Conservation (phyloP, 92 coral and sea anemone species). For the Zoanthus sansibaricus region DNA sequence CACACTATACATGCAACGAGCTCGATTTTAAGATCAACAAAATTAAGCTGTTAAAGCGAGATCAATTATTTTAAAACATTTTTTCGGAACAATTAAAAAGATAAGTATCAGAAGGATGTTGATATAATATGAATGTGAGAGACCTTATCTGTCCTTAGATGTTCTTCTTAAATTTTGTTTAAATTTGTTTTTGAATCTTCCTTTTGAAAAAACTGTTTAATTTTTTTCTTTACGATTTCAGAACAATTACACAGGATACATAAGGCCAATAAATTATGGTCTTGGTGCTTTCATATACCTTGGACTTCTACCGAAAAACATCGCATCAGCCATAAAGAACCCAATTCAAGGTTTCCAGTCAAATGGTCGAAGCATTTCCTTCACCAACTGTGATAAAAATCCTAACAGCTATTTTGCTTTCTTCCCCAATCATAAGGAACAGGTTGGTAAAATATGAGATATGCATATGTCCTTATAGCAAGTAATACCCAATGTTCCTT, state of each 20-base stretch:
- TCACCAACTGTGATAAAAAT: conserved; percentile 59
- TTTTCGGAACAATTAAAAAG: too few relatives aligned
- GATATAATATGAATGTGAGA: too few relatives aligned
- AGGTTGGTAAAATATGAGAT: not conserved
- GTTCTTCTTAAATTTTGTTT: too few relatives aligned
- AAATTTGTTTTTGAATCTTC: not conserved
- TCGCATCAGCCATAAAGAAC: not conserved
- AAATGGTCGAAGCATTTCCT: conserved; percentile 40
- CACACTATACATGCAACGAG: too few relatives aligned
- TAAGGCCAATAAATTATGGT: conserved; percentile 40
- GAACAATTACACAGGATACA: conserved; percentile 63
- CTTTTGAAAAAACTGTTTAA: not conserved
- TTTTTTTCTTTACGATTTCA: not conserved
- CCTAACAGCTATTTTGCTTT: conserved; percentile 74
- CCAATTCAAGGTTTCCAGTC: conserved; percentile 60
- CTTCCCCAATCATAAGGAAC: conserved; percentile 63
- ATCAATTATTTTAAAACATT: too few relatives aligned
- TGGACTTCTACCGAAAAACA: conserved; percentile 47
- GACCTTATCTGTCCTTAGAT: too few relatives aligned
- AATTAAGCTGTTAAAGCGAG: too few relatives aligned
- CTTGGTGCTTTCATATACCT: conserved; percentile 53
- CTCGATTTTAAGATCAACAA: too few relatives aligned
- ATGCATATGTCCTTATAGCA: too few relatives aligned
- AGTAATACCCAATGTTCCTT: too few relatives aligned
- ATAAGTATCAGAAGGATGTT: too few relatives aligned